phyloP scores from a whole-genome alignment of 2,797 vertebrate genomes.

The Sebastes cheni region DNA sequence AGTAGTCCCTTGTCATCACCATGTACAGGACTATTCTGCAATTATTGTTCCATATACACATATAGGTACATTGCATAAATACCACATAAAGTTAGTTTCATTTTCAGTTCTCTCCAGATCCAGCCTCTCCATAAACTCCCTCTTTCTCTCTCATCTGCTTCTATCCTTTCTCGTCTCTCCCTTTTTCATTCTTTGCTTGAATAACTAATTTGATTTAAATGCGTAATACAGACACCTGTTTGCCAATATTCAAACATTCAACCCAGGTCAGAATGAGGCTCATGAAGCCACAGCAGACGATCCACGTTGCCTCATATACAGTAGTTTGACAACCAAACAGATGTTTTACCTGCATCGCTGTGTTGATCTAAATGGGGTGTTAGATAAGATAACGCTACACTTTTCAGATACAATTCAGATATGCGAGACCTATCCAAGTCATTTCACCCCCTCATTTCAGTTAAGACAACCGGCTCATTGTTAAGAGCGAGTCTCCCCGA shows the following conservation, averaged over 20 bases:
- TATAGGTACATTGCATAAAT: neutral
- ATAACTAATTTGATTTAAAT: neutral
- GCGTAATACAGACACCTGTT: neutral
- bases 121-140: neutral
- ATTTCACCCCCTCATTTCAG: conserved; percentile 24
- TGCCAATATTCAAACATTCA: neutral
- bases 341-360: neutral
- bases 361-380: conserved; percentile 11
- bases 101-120: conserved; percentile 4
- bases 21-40: neutral
- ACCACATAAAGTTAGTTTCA: conserved; percentile 8
- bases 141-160: neutral
- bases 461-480: conserved; percentile 30
- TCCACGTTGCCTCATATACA: neutral
- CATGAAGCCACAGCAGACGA: neutral
- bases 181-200: neutral
- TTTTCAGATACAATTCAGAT: conserved; percentile 9
- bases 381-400: conserved; percentile 31
- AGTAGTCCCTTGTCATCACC: neutral
- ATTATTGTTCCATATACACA: neutral
- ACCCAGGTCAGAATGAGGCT: neutral
- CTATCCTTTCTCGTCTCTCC: neutral
- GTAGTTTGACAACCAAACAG: conserved; percentile 3
- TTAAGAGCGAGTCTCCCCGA: conserved; percentile 36
- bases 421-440: neutral